phyloP scores from a whole-genome alignment of 2,888 invertebrate species.

The Boloria selene region DNA sequence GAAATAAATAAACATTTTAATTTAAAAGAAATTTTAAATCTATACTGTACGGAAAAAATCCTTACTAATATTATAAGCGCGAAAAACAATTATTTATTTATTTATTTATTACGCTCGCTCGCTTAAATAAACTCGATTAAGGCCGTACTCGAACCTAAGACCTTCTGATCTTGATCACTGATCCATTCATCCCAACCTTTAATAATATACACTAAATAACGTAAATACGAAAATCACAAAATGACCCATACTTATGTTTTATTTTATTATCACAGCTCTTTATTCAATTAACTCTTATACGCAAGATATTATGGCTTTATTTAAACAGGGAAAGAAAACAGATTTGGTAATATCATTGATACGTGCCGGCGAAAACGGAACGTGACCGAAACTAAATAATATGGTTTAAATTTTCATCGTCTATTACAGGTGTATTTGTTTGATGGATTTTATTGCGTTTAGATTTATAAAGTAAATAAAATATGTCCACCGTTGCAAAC shows the following conservation, averaged over 20 bases:
- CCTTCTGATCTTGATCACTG: too few relatives aligned
- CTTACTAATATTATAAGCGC: too few relatives aligned
- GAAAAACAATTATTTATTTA: too few relatives aligned
- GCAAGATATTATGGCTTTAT: constrained; percentile 21
- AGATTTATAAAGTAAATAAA: too few relatives aligned
- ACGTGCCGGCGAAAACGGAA: constrained; percentile 24
- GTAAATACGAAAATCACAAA: constrained; percentile 4
- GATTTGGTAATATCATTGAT: constrained; percentile 23
- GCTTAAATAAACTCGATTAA: too few relatives aligned
- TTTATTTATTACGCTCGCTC: too few relatives aligned
- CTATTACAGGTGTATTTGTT: constrained; percentile 23
- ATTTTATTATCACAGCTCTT: constrained; percentile 6
- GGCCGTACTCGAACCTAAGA: too few relatives aligned
- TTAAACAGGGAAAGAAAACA: constrained; percentile 28
- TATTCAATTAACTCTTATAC: constrained; percentile 20
- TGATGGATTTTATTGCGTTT: constrained; percentile 10
- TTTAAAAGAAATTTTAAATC: too few relatives aligned
- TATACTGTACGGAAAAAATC: too few relatives aligned
- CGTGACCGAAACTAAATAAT: constrained; percentile 29
- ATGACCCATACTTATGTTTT: constrained; percentile 2
- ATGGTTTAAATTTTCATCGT: constrained; percentile 7
- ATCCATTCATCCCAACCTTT: too few relatives aligned
- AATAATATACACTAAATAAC: neutral
- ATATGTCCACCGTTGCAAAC: too few relatives aligned
- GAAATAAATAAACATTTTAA: too few relatives aligned